phyloP scores from a whole-genome alignment of 2,888 invertebrate genomes.

The Drosophila longiperda region DNA sequence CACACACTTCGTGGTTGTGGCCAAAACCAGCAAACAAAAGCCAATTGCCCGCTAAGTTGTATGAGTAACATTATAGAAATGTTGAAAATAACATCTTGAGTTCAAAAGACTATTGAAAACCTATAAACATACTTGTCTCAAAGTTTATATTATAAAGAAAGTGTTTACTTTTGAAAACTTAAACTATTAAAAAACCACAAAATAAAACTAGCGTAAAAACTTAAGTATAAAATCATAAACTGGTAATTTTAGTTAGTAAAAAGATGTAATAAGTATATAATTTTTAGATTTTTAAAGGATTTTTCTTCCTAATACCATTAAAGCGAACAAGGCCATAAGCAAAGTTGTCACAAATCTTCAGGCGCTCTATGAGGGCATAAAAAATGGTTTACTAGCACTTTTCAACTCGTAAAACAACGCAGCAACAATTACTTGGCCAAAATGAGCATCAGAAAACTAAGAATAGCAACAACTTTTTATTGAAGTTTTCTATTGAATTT shows the following conservation, averaged over 20 bases:
- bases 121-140: background rate
- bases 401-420: slow-evolving; percentile 54
- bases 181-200: background rate
- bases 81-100: background rate
- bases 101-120: background rate
- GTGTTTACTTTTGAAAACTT: background rate
- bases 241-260: background rate
- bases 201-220: background rate
- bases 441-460: slow-evolving; percentile 9
- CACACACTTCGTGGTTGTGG: slow-evolving; percentile 42
- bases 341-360: slow-evolving; percentile 22
- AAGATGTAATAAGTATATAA: background rate
- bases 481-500: slow-evolving; percentile 70
- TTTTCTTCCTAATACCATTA: slow-evolving; percentile 10
- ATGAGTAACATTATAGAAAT: background rate
- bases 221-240: background rate
- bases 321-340: slow-evolving; percentile 25
- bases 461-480: slow-evolving; percentile 63
- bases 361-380: slow-evolving; percentile 43
- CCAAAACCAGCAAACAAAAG: slow-evolving; percentile 12
- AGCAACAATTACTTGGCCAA: slow-evolving; percentile 28
- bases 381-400: slow-evolving; percentile 61
- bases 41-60: slow-evolving; percentile 10
- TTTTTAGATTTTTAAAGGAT: background rate
- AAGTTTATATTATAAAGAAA: background rate